Base-by-base conservation (phyloP, 2,888 invertebrate species). In the Acronicta aceris region DNA sequence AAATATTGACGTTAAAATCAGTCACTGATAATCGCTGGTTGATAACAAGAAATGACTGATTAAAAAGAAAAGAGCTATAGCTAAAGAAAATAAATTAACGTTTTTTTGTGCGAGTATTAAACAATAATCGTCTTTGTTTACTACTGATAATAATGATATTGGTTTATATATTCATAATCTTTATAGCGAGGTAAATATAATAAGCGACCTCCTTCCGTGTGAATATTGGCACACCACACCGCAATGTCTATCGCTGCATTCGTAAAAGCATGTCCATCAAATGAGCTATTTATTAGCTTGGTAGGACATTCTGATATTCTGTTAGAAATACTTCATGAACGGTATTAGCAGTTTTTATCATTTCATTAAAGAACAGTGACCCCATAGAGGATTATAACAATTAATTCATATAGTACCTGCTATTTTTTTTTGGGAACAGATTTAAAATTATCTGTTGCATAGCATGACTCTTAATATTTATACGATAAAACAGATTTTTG, bases 1-100 rank as follows among this genome's bases (percentile, higher is more conserved):
- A 65, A 71, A 73, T 75, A 68, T 77, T 77, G 66, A 74, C 72
- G 65, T 56, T 65, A 59, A 72, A 72, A 75, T 77, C 62, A 61
- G 73, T 66, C 57, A 68, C 48, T 61, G 74, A 59, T 72, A 74
- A 65, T 58, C 40, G 21, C 52, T 50, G 4, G 12, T 13, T 56
- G 47, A 62, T 76, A 74, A 69, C 71, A 57, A 41, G 47, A 60
- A 50, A 63, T 47, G n/a, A 58, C 59, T 57, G 48, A 63, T 60
- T 71, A 50, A 41, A 40, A 67, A 63, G 15, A 61, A 60, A 55
- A 64, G 46, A 42, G 49, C 47, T 55, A 54, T 41, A n/a, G 45
- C 41, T n/a, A 46, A 2, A 16, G 45, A 59, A 42, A 42, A 51
- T 46, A n/a, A 38, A 3, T 43, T 30, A 27, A 2, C 13, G 4